Evolutionary conservation across 2,797 vertebrate genomes (phyloP).

Genomic region (Onychomys leucogaster): DNA sequence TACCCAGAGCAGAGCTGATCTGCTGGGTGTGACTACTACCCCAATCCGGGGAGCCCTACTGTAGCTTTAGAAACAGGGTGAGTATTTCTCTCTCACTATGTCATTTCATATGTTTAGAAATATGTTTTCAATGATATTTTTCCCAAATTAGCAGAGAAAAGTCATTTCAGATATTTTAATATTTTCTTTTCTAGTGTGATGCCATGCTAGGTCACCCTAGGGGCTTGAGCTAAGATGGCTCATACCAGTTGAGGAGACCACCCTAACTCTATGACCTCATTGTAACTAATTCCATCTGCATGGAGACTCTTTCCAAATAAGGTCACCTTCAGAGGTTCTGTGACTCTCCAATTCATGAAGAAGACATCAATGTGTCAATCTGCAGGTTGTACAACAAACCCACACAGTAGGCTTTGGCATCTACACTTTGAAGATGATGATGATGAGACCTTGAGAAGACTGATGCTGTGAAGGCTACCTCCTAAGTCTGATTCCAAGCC

Average conservation of each 20-base stretch:
- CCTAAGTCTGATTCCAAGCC: background rate
- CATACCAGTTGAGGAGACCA: background rate
- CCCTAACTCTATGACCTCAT: background rate
- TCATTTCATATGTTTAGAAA: background rate
- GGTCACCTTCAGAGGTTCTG: background rate
- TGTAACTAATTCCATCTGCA: too few relatives aligned
- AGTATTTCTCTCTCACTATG: background rate
- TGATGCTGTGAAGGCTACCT: background rate
- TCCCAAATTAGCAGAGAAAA: background rate
- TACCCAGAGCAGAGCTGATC: background rate
- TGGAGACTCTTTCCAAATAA: background rate
- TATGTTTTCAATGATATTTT: background rate
- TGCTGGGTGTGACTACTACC: background rate
- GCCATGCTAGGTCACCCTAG: background rate
- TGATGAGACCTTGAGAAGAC: background rate
- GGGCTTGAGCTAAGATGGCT: background rate
- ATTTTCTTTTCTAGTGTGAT: background rate
- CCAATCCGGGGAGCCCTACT: fast-evolving
- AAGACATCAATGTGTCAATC: background rate
- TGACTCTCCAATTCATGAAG: background rate
- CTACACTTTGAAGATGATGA: background rate
- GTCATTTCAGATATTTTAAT: background rate
- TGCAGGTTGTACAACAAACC: background rate
- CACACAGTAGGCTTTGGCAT: background rate
- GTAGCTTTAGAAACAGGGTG: fast-evolving